Base-by-base conservation (phyloP, 1,140 invertebrate genomes). In the Megalonaias nervosa region DNA sequence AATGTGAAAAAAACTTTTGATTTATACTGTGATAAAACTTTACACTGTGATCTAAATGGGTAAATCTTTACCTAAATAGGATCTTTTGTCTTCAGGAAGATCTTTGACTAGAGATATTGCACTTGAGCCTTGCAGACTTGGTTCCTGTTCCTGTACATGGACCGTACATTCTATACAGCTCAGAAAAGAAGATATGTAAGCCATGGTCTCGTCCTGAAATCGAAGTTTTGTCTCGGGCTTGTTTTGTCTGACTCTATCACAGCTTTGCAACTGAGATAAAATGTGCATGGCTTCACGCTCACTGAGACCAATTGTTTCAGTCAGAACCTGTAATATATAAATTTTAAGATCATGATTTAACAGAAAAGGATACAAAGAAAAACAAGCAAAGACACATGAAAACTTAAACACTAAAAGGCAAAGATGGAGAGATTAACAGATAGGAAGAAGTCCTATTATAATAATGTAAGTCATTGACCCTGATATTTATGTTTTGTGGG, bases 141-240 rank as follows among this genome's bases (percentile, higher is more conserved):
- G 62, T 1, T 85, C 84, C 14, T 79, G 67, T 60, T 85, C 83
- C 56, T 64, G 68, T 23, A 77, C 38, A 69, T 86, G 81, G 26
- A 81, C 77, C 9, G 81, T 80, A 65, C 84, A 88, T 14, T 86
- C 84, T 74, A 90, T 89, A 66, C 87, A 88, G 62, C 81, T 81
- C 9, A 88, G 82, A 67, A 89, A 90, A 81, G 79, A 17, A 81
- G 72, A 48, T 67, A 78, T 66, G 88, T 74, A 57, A 58, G 67
- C 55, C 5, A 73, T 71, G 23, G 58, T 59, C 57, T 84, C 80
- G 13, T 81, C 81, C 14, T 85, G 67, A 74, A 89, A 89, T 31
- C 70, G 74, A 26, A 87, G 84, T 26, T 69, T 71, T 1, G 75
- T 62, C 17, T 21, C n/a, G 65, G 38, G n/a, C 31, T 67, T 59